A percentile compares a stretch with the other conserved stretches of the same genome.
Evolutionary conservation across 2,797 vertebrate species (phyloP).

Genomic region (Lepus townsendii): DNA sequence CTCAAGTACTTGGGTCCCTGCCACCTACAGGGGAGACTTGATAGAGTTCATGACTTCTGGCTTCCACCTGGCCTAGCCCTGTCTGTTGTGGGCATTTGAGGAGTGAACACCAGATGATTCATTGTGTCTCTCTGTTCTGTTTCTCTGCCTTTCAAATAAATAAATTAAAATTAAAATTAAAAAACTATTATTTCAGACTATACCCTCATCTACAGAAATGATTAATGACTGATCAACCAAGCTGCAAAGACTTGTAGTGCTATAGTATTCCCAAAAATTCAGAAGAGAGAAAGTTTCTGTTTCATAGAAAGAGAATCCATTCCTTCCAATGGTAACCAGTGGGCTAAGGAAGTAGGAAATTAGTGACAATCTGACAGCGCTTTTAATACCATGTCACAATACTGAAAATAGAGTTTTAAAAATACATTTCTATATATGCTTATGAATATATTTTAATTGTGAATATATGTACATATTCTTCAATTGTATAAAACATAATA

Average conservation of each 20-base stretch:
- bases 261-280: background rate
- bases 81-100: no score
- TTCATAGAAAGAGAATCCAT: background rate
- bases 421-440: background rate
- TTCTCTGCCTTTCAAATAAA: no score
- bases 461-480: background rate
- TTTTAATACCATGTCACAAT: background rate
- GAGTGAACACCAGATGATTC: no score
- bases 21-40: no score
- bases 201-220: background rate
- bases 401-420: background rate
- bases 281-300: background rate
- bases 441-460: background rate
- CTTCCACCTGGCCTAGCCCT: no score
- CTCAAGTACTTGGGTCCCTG: no score
- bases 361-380: background rate
- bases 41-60: no score
- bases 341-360: background rate
- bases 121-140: no score
- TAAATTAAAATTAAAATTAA: no score
- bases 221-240: background rate
- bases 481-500: constrained; percentile 26
- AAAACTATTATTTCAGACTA: no score
- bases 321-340: background rate
- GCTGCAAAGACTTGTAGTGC: background rate